phyloP scores from a whole-genome alignment of 2,888 invertebrate species.

The Esperia sulphurella region DNA sequence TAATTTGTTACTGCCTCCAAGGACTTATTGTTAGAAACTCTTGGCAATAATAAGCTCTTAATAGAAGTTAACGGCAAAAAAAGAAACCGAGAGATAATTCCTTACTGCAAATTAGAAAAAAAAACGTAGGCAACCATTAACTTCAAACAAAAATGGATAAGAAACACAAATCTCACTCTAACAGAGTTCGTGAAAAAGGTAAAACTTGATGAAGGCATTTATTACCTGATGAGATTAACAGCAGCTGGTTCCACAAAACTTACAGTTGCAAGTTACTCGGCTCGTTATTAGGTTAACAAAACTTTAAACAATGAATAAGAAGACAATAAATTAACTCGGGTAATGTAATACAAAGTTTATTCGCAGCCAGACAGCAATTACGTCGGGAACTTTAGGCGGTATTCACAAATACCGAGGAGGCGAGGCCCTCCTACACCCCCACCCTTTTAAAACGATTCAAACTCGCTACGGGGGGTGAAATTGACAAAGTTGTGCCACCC shows the following conservation, averaged over 20 bases:
- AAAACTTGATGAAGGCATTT: background rate
- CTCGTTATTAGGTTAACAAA: constrained; percentile 33
- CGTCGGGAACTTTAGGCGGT: constrained; percentile 69
- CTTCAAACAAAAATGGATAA: too few relatives aligned
- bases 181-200: background rate
- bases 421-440: constrained; percentile 33
- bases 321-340: constrained; percentile 72
- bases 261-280: constrained; percentile 37
- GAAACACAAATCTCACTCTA: background rate
- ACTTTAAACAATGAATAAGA: constrained; percentile 66
- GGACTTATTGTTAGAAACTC: background rate
- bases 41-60: too few relatives aligned
- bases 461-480: constrained; percentile 51
- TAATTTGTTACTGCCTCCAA: constrained; percentile 10
- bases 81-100: too few relatives aligned
- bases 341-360: constrained; percentile 77
- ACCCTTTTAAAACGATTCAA: constrained; percentile 55
- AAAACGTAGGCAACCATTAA: too few relatives aligned
- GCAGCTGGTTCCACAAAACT: constrained; percentile 8
- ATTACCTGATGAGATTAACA: background rate
- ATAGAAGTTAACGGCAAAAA: too few relatives aligned
- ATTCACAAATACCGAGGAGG: constrained; percentile 68
- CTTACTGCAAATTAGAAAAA: too few relatives aligned
- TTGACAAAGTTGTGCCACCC: constrained; percentile 60
- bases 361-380: constrained; percentile 75